Evolutionary conservation across 2,113 vertebrate species (phyloP), one percentile per base, ranked within the genome.

Genomic region (Varanus komodoensis): DNA sequence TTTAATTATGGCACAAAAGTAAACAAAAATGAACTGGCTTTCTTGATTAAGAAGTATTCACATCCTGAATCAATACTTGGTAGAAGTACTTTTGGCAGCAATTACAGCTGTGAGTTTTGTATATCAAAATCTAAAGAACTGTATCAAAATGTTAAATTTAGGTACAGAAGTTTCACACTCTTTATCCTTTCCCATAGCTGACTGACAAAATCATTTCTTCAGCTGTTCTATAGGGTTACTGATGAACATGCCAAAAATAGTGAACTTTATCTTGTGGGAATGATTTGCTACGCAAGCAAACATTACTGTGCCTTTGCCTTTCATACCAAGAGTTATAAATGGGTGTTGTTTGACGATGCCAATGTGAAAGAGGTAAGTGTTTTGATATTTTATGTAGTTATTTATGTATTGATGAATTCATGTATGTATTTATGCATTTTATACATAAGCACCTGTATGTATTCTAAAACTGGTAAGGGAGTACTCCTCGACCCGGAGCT

Each of bases 231-330:
- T 90, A 98, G 98, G 87, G 99, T 99, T 91, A 99, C 98, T 29
- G 99, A 99, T 95, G 99, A 99, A 96, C 97, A 98, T 89, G 99
- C 99, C 92, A 98, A 97, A 96, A 98, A 96, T 75, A 98, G 98
- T 78, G 98, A 99, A 87, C 98, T 99, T 87, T 97, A 95, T 71
- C 98, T 99, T 54, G 99, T 99, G 87, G 99, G 98, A 86, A 98
- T 99, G 98, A 99, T 99, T 97, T 99, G 99, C 96, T 99, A 99
- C 92, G 97, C 98, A 89, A 99, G 98, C 96, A 97, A 97, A 93
- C 99, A 99, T 95, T 99, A 99, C 89, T 99, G 99, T 97, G 97
- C 99, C 98, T 99, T 99, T 91, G 97, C 99, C 89, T 99, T 98
- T 93, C 99, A 99, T 93, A 99, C 98, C 74, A 99, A 99, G 96